A percentile compares a stretch with the other conserved stretches of the same genome.
Evolutionary conservation across 1,140 invertebrate genomes (phyloP).

Genomic region (Drosophila rufa): DNA sequence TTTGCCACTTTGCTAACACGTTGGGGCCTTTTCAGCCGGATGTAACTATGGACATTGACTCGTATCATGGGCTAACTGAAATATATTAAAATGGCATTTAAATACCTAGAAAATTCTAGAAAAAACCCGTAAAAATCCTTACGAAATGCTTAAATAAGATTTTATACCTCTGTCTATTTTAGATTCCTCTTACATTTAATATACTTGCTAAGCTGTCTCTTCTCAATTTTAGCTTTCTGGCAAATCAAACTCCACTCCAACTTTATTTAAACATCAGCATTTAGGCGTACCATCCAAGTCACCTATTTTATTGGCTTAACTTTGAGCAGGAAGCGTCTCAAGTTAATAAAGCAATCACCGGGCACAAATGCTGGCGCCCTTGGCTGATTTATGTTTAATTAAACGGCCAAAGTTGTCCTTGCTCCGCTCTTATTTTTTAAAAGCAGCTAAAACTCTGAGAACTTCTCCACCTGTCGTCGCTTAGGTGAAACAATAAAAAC

Average conservation of each 20-base stretch:
- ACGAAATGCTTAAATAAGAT: too few relatives aligned
- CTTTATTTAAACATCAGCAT: background rate
- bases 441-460: constrained; percentile 64
- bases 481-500: constrained; percentile 59
- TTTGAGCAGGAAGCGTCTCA: constrained; percentile 1
- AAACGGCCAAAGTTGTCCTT: constrained; percentile 36
- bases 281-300: background rate
- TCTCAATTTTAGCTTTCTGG: too few relatives aligned
- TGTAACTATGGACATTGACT: too few relatives aligned
- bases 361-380: constrained; percentile 6
- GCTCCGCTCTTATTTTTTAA: constrained; percentile 21
- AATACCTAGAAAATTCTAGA: background rate
- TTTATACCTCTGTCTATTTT: too few relatives aligned
- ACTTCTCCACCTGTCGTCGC: constrained; percentile 73
- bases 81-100: background rate
- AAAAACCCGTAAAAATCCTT: too few relatives aligned
- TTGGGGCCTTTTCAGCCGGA: background rate
- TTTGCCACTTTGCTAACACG: constrained; percentile 17
- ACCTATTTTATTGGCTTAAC: constrained; percentile 6
- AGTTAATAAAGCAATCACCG: constrained; percentile 31
- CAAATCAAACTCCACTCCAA: background rate
- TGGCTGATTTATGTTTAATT: constrained; percentile 55
- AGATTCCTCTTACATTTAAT: too few relatives aligned
- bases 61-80: background rate
- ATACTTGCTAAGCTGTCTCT: too few relatives aligned